Conservation (phyloP, 2,888 invertebrate species). For the Antheraea yamamai region DNA sequence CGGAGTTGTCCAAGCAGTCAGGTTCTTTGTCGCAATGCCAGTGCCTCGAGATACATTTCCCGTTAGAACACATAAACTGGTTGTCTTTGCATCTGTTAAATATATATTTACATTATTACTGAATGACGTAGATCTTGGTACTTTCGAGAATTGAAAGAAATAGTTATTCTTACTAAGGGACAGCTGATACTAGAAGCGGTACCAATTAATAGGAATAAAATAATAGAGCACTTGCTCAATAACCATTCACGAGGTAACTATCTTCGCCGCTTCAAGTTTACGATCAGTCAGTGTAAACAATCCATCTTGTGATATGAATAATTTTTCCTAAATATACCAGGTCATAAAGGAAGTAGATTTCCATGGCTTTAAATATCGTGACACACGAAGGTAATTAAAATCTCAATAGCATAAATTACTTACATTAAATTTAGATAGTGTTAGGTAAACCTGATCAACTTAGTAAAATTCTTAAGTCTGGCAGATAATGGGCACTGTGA, state of each 20-base stretch:
- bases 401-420: not conserved
- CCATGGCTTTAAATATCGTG: not conserved
- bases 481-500: too few relatives aligned
- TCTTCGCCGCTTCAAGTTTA: not conserved
- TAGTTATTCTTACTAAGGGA: not conserved
- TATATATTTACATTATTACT: slow-evolving; percentile 12
- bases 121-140: not conserved
- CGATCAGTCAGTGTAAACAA: not conserved
- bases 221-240: not conserved
- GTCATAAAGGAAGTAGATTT: not conserved
- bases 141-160: not conserved
- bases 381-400: not conserved
- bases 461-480: too few relatives aligned
- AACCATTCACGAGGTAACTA: not conserved
- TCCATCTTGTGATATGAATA: not conserved
- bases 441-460: too few relatives aligned
- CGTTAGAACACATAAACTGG: slow-evolving; percentile 88
- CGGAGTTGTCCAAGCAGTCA: slow-evolving; percentile 89
- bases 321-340: not conserved
- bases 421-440: not conserved
- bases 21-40: slow-evolving; percentile 89
- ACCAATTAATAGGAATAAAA: not conserved
- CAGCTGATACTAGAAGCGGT: not conserved
- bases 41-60: slow-evolving; percentile 87
- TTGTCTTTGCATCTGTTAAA: slow-evolving; percentile 84